These are phyloP conservation scores for Caenorhabditis afra DNA, from an alignment of 2,888 invertebrate species.

Conservation along the genomic window DNA sequence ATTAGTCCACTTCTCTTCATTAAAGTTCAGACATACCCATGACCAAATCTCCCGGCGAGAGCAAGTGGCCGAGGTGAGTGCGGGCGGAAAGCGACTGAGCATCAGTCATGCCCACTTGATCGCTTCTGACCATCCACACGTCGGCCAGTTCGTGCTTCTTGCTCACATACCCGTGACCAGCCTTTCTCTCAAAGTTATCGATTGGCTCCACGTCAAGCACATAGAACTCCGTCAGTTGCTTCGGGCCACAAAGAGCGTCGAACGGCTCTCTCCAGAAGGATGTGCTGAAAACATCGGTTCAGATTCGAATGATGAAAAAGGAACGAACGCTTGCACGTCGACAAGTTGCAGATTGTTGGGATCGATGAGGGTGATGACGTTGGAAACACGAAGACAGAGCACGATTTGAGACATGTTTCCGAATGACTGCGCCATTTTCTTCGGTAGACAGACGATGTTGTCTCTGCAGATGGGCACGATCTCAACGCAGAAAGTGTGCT, in stretches of 20 bases:
- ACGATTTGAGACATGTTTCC: slow-evolving; percentile 85
- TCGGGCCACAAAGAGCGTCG: slow-evolving; percentile 90
- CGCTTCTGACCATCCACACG: slow-evolving; percentile 92
- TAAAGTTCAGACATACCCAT: slow-evolving; percentile 84
- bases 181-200: slow-evolving; percentile 83
- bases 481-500: slow-evolving; percentile 92
- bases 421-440: slow-evolving; percentile 73
- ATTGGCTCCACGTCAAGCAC: slow-evolving; percentile 94
- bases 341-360: slow-evolving; percentile 83
- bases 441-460: slow-evolving; percentile 77
- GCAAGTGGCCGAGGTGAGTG: slow-evolving; percentile 93
- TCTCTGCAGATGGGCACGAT: slow-evolving; percentile 92
- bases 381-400: slow-evolving; percentile 91
- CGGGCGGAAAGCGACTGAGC: slow-evolving; percentile 88
- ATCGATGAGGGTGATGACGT: slow-evolving; percentile 93
- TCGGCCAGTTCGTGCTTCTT: slow-evolving; percentile 92
- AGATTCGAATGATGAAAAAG: slow-evolving; percentile 7
- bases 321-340: slow-evolving; percentile 76
- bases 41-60: slow-evolving; percentile 93
- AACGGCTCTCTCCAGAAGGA: slow-evolving; percentile 92
- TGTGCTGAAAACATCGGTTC: slow-evolving; percentile 80
- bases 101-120: slow-evolving; percentile 86
- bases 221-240: slow-evolving; percentile 91
- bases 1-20: neutral
- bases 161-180: slow-evolving; percentile 92